Percentiles rank a stretch among this genome's conserved stretches.
These are phyloP conservation scores for Cephalotes varians DNA, from an alignment of 2,888 invertebrate genomes.

Conservation along the genomic window DNA sequence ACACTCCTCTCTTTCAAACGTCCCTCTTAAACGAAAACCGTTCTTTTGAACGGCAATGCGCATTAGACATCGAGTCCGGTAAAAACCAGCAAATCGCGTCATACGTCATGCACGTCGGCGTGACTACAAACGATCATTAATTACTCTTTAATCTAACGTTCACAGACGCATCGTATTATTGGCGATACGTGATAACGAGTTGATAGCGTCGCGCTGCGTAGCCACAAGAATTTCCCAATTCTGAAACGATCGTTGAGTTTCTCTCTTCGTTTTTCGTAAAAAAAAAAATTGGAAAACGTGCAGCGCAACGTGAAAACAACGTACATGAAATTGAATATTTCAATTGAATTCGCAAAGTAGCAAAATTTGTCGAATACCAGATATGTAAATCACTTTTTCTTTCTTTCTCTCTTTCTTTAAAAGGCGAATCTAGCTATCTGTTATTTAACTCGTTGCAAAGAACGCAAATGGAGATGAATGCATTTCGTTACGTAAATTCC, in stretches of 20 bases:
- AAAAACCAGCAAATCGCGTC: constrained; percentile 55
- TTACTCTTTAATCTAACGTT: constrained; percentile 66
- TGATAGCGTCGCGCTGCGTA: constrained; percentile 60
- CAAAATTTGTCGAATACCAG: not conserved
- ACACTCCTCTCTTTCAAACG: not conserved
- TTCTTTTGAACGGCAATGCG: constrained; percentile 25
- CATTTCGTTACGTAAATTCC: not conserved
- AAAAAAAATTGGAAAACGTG: constrained; percentile 5
- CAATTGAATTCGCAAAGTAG: not conserved
- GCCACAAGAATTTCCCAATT: constrained; percentile 40
- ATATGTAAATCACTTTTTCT: not conserved
- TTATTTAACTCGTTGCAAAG: not conserved
- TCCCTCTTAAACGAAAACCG: not conserved
- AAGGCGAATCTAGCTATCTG: not conserved
- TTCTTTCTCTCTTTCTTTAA: not conserved
- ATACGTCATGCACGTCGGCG: constrained; percentile 49
- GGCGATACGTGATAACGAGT: constrained; percentile 60
- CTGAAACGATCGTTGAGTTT: not conserved
- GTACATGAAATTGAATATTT: not conserved
- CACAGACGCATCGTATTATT: constrained; percentile 61
- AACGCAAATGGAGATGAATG: not conserved
- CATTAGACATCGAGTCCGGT: constrained; percentile 37
- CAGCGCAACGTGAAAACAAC: not conserved
- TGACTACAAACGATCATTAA: constrained; percentile 66
- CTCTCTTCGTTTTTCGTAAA: not conserved